Evolutionary conservation across 92 coral and sea anemone species (phyloP), one percentile per base, ranked within the genome.

Genomic region (Phenganax stokvisi): DNA sequence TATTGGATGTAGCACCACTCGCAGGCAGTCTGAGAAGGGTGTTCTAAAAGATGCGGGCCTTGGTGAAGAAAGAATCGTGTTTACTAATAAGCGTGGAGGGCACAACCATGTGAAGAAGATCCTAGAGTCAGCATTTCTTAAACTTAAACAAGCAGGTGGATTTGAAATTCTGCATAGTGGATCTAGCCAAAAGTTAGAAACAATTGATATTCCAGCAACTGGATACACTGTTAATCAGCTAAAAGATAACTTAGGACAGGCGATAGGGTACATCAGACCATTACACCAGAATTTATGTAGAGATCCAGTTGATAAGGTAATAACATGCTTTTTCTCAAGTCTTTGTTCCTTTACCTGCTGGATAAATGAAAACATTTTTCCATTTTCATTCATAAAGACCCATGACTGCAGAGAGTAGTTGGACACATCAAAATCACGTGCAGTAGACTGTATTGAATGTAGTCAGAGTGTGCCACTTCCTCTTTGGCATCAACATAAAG

Each of bases 81-180:
- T 37, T 56, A 51, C 15, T 9, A 72, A 72, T 56, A 72, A 51
- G 44, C 56, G 58, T 3, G 44, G 57, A 20, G 77, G 59, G 16
- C 77, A 72, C 51, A 57, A 31, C 31, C 77, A 72, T 72, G 77
- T 72, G 10, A 72, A 51, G 29, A 15, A 31, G 31, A 70, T 51
- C 13, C 54, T 70, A 16, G 74, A 72, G 8, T 27, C 13, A 27
- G 28, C 51, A 16, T 47, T 72, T 51, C 77, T 4, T 31, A 72
- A 72, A 47, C 15, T 72, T 13, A 72, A 72, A 56, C 56, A 72
- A 3, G 77, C 77, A 10, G 77, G 57, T 4, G 77, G 77, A 4
- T 72, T 72, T 54, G 77, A 51, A 37, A 72, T 72, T 72, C 59
- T 72, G n/a, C 58, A 56, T 51, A 72, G 77, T 54, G 77, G 77